phyloP scores from a whole-genome alignment of 2,113 vertebrate species.

The Ammodytes marinus region DNA sequence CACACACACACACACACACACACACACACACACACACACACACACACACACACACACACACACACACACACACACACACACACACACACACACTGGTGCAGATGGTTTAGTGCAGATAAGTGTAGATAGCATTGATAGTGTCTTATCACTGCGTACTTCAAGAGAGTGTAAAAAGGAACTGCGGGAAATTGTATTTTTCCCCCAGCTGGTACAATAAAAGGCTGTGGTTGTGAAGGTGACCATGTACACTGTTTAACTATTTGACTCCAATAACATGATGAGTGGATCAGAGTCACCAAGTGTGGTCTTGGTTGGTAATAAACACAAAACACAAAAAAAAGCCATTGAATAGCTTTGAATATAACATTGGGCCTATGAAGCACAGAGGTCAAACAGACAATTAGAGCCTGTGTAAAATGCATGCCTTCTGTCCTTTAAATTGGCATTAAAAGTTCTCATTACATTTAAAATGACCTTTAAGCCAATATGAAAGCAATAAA shows the following conservation, averaged over 20 bases:
- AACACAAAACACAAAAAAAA: constrained; percentile 53
- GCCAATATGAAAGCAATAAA: constrained; percentile 55
- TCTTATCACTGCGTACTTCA: constrained; percentile 23
- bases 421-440: constrained; percentile 67
- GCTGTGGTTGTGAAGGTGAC: not conserved
- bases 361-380: constrained; percentile 10
- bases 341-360: constrained; percentile 19
- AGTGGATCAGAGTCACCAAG: constrained; percentile 36
- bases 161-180: constrained; percentile 28
- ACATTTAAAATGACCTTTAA: constrained; percentile 56
- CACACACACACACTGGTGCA: not conserved
- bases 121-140: constrained; percentile 27
- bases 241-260: not conserved
- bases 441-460: constrained; percentile 61
- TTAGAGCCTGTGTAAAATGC: constrained; percentile 59
- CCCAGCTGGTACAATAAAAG: constrained; percentile 21
- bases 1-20: not conserved
- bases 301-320: constrained; percentile 49
- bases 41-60: not conserved
- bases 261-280: not conserved
- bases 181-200: not conserved
- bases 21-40: not conserved
- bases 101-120: constrained; percentile 22
- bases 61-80: constrained; percentile 8
- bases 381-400: constrained; percentile 67